phyloP scores from a whole-genome alignment of 2,797 vertebrate genomes.

The Cryptoblepharus egeriae region DNA sequence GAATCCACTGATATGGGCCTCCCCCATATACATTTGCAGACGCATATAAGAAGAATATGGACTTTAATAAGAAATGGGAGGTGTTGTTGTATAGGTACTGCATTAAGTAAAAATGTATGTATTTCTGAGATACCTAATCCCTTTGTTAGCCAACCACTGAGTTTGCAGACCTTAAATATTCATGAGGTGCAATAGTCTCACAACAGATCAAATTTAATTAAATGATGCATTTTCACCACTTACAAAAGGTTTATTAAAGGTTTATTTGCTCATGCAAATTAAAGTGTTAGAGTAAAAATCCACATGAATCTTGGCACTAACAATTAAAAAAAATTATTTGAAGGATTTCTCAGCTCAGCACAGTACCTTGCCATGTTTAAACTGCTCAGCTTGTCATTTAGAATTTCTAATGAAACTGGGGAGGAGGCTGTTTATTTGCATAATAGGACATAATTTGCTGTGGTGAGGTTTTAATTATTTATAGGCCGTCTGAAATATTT shows the following conservation, averaged over 20 bases:
- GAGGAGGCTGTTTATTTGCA: slow-evolving; percentile 86
- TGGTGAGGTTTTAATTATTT: slow-evolving; percentile 85
- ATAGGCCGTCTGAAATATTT: slow-evolving; percentile 82
- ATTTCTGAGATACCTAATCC: slow-evolving; percentile 27
- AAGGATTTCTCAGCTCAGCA: slow-evolving; percentile 74
- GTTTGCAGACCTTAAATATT: slow-evolving; percentile 75
- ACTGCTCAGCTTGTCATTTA: slow-evolving; percentile 80
- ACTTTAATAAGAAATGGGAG: slow-evolving; percentile 24
- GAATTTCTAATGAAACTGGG: slow-evolving; percentile 82
- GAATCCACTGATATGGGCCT: too few relatives aligned
- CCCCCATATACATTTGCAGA: neutral
- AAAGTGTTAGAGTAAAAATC: slow-evolving; percentile 79
- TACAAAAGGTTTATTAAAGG: slow-evolving; percentile 81
- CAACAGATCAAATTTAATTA: slow-evolving; percentile 81
- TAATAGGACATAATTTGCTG: slow-evolving; percentile 86
- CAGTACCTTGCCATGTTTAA: slow-evolving; percentile 76
- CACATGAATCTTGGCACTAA: slow-evolving; percentile 78
- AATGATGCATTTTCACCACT: slow-evolving; percentile 76
- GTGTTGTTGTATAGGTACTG: neutral
- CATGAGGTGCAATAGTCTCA: slow-evolving; percentile 73
- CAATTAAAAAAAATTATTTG: slow-evolving; percentile 74
- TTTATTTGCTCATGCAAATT: slow-evolving; percentile 83
- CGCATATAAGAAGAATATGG: neutral
- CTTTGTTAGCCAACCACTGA: slow-evolving; percentile 56
- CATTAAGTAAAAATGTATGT: slow-evolving; percentile 3